A percentile compares a stretch with the other conserved stretches of the same genome.
Conservation (phyloP, 1,140 invertebrate genomes). For the Chironomus striatipennis region DNA sequence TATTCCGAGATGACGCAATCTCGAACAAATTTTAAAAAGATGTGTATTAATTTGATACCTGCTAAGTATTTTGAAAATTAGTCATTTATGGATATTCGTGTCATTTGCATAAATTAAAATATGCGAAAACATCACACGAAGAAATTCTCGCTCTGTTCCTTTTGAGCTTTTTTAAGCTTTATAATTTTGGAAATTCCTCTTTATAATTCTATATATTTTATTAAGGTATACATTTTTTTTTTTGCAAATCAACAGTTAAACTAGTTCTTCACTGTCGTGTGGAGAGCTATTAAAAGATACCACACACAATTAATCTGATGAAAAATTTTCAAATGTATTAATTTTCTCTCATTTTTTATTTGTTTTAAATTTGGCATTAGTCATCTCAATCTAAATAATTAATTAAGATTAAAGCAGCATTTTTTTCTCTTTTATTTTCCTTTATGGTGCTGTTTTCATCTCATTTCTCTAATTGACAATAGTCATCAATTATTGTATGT, state of each 20-base stretch:
- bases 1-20: slow-evolving; percentile 8
- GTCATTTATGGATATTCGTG: neutral
- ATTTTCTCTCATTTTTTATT: neutral
- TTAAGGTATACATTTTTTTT: neutral
- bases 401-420: slow-evolving; percentile 4
- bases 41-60: neutral
- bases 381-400: slow-evolving; percentile 23
- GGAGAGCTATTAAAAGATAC: neutral
- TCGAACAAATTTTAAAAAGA: neutral
- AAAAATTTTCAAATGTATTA: neutral
- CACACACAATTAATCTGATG: slow-evolving; percentile 21
- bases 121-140: neutral
- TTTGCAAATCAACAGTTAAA: neutral
- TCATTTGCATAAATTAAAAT: neutral
- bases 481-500: too few species aligned
- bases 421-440: neutral
- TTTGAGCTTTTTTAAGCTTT: neutral
- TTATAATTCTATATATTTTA: too few species aligned
- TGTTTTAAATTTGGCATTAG: slow-evolving; percentile 18
- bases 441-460: too few species aligned
- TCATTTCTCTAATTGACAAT: too few species aligned
- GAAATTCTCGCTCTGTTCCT: neutral
- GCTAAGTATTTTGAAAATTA: slow-evolving; percentile 1
- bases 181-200: too few species aligned
- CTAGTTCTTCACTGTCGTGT: neutral